Evolutionary conservation across 2,888 invertebrate species (phyloP).

Genomic region (Amphipoea lucens): DNA sequence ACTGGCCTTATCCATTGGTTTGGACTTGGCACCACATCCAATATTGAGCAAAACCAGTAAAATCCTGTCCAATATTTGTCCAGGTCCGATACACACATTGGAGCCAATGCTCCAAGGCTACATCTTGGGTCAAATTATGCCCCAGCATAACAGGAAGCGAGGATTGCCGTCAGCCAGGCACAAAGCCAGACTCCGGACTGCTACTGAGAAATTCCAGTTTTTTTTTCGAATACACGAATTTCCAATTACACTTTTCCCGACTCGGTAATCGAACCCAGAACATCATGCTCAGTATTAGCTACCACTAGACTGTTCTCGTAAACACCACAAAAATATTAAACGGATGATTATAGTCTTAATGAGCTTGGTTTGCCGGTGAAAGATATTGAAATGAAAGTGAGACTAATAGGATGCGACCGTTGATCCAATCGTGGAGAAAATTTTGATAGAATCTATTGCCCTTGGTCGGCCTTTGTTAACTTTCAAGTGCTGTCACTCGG

Average conservation of each 20-base stretch:
- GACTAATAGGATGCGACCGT: conserved; percentile 80
- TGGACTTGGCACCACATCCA: no score
- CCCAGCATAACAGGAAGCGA: background rate
- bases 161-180: background rate
- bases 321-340: conserved; percentile 55
- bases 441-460: conserved; percentile 71
- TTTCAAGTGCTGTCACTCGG: conserved; percentile 54
- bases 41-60: no score
- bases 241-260: background rate
- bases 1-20: no score
- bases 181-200: background rate
- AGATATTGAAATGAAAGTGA: conserved; percentile 87
- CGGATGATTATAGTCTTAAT: conserved; percentile 69
- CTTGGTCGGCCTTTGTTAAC: conserved; percentile 65
- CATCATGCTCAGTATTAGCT: background rate
- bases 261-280: background rate
- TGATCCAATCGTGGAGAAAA: conserved; percentile 73
- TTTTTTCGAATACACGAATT: background rate
- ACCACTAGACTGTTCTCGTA: background rate
- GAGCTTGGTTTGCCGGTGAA: conserved; percentile 61
- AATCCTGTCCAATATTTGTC: no score
- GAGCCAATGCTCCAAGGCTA: no score
- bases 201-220: background rate
- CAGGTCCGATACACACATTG: no score
- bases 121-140: no score